These are phyloP conservation scores for Acanthiza pusilla DNA, from an alignment of 2,797 vertebrate genomes.

Conservation along the genomic window DNA sequence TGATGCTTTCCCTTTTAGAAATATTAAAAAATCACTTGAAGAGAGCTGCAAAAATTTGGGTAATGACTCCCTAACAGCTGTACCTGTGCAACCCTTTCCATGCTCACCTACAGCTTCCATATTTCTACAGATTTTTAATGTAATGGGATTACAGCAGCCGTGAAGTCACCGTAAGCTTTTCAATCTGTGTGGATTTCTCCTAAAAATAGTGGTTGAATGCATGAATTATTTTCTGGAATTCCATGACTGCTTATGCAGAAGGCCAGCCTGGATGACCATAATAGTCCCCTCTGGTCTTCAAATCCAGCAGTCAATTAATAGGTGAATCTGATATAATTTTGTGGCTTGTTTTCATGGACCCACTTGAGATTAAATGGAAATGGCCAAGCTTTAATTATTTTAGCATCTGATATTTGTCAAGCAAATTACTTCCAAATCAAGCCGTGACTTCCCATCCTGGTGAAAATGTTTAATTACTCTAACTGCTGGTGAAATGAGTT, in stretches of 20 bases:
- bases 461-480: conserved; percentile 51
- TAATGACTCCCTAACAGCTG: neutral
- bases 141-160: neutral
- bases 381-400: conserved; percentile 27
- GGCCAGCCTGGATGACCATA: neutral
- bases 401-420: conserved; percentile 53
- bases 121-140: neutral
- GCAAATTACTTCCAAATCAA: conserved; percentile 24
- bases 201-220: neutral
- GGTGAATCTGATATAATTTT: neutral
- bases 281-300: neutral
- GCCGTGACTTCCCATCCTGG: neutral
- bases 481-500: conserved; percentile 42
- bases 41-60: neutral
- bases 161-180: neutral
- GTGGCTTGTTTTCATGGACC: conserved; percentile 17
- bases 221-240: neutral
- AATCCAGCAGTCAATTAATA: conserved; percentile 12
- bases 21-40: neutral
- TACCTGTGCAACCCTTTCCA: neutral
- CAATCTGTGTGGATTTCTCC: neutral
- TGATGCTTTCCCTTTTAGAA: neutral
- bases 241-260: neutral
- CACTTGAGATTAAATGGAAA: conserved; percentile 25
- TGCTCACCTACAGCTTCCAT: neutral